These are phyloP conservation scores for Thomomys bottae DNA, from an alignment of 2,113 vertebrate species.

Conservation along the genomic window DNA sequence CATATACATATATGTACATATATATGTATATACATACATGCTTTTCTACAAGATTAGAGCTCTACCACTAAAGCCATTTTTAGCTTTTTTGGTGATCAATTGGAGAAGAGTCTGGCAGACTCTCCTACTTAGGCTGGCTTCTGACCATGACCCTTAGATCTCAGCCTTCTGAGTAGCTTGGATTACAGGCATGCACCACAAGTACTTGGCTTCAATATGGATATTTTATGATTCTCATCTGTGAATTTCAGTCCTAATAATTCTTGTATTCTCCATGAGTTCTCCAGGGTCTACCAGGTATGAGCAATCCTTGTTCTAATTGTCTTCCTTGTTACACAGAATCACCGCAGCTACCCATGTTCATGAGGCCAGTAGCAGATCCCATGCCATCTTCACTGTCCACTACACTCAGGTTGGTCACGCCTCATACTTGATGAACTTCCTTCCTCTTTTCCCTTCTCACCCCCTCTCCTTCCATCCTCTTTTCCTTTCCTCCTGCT, in stretches of 20 bases:
- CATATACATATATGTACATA: not conserved
- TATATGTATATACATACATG: not conserved
- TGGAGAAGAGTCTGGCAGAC: too few species aligned
- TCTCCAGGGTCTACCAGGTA: not conserved
- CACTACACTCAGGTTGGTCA: slow-evolving; percentile 94
- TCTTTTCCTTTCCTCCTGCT: not conserved
- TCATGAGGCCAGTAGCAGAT: slow-evolving; percentile 97
- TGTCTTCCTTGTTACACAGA: slow-evolving; percentile 80
- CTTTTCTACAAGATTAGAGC: too few species aligned
- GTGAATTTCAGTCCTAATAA: slow-evolving; percentile 23
- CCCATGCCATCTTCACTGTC: slow-evolving; percentile 98
- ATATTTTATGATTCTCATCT: slow-evolving; percentile 37
- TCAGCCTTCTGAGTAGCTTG: not conserved
- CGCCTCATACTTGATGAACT: slow-evolving; percentile 6
- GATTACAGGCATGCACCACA: not conserved
- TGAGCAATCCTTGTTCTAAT: not conserved
- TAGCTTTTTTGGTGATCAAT: too few species aligned
- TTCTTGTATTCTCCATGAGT: slow-evolving; percentile 17
- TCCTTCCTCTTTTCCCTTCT: not conserved
- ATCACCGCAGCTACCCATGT: slow-evolving; percentile 97
- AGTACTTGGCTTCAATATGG: not conserved
- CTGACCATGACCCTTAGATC: too few species aligned
- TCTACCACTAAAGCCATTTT: too few species aligned
- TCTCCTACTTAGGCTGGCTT: too few species aligned
- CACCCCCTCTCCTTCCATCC: not conserved